phyloP scores from a whole-genome alignment of 2,113 vertebrate species.

The Oncorhynchus clarkii region DNA sequence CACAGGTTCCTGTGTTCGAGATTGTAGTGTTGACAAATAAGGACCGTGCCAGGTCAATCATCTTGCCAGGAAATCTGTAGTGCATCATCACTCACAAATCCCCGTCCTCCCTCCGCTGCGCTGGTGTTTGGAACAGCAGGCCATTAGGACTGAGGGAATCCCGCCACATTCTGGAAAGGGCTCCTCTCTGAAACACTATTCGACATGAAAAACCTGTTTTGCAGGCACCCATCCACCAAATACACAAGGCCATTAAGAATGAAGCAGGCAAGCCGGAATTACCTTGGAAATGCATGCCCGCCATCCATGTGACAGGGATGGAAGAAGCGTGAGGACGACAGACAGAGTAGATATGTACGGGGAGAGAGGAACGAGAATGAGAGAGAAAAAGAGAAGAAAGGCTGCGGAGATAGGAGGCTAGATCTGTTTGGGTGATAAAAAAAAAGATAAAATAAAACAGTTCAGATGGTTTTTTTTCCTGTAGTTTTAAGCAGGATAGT shows the following conservation, averaged over 20 bases:
- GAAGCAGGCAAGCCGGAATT: slow-evolving; percentile 25
- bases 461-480: not conserved
- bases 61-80: slow-evolving; percentile 59
- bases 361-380: not conserved
- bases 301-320: slow-evolving; percentile 10
- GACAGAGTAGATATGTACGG: not conserved
- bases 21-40: slow-evolving; percentile 47
- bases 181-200: not conserved
- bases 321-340: not conserved
- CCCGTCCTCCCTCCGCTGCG: not conserved
- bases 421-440: not conserved
- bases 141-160: slow-evolving; percentile 52
- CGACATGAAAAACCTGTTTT: slow-evolving; percentile 61
- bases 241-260: slow-evolving; percentile 41
- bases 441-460: not conserved
- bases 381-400: not conserved
- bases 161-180: slow-evolving; percentile 4
- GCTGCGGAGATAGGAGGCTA: not conserved
- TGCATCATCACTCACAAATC: slow-evolving; percentile 58
- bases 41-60: slow-evolving; percentile 47
- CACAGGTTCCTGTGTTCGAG: not conserved
- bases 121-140: slow-evolving; percentile 18
- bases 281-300: not conserved
- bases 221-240: slow-evolving; percentile 37
- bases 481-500: not conserved